Conservation (phyloP, 2,113 vertebrate species). For the Plotosus lineatus region DNA sequence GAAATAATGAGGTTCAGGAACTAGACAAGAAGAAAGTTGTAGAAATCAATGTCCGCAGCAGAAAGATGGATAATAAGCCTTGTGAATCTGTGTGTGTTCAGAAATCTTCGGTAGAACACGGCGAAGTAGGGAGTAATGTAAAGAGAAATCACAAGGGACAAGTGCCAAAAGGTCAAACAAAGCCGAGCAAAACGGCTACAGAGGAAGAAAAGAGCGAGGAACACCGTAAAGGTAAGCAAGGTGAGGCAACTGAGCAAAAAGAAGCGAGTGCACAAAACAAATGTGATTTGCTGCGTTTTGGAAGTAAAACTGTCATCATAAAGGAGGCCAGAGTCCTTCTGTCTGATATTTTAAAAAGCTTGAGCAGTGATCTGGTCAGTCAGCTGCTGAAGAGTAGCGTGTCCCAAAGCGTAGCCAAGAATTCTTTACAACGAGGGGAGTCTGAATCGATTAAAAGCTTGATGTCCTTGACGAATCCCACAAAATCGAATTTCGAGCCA, state of each 20-base stretch:
- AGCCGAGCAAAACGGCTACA: conserved; percentile 6
- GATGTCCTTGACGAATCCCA: not conserved
- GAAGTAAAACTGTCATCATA: conserved; percentile 59
- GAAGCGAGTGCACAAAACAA: conserved; percentile 5
- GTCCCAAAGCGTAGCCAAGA: not conserved
- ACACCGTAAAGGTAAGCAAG: not conserved
- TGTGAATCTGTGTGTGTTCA: conserved; percentile 10
- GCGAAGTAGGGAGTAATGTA: not conserved
- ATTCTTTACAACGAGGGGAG: not conserved
- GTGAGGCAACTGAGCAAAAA: not conserved
- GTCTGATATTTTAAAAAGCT: conserved; percentile 68
- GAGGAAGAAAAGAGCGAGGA: conserved; percentile 16
- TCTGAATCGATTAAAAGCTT: not conserved
- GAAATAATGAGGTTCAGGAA: not conserved
- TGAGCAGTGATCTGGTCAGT: conserved; percentile 46
- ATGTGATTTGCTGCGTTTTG: conserved; percentile 14
- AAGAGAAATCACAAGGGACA: conserved; percentile 31
- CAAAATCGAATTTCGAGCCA: not conserved
- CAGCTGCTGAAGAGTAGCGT: conserved; percentile 28
- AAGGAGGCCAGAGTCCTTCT: conserved; percentile 70
- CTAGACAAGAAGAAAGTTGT: conserved; percentile 13
- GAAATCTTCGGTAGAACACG: not conserved
- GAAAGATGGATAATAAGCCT: not conserved
- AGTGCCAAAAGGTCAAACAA: not conserved
- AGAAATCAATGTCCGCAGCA: not conserved